Evolutionary conservation across 2,888 invertebrate genomes (phyloP), one percentile per base, ranked within the genome.

Genomic region (Chloroclystis v-ata): DNA sequence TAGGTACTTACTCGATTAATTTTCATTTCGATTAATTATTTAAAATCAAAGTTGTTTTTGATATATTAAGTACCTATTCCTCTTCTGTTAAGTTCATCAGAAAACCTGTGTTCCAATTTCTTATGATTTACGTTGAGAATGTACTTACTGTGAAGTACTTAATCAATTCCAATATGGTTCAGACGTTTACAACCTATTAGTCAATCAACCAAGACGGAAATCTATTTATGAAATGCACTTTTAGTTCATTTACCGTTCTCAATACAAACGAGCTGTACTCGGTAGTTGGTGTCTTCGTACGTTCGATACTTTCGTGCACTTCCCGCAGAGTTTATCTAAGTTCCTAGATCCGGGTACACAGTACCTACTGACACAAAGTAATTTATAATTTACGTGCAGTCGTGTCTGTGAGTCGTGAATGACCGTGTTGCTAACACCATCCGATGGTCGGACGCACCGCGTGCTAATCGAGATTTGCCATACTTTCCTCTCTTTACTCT

Each of bases 391-490:
- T 59, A 54, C 60, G 63, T 52, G 50, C 40, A 51, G 54, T 61
- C 59, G 59, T 59, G 60, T 43, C 42, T 37, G 28, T 20, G 3
- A 59, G 51, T 52, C 50, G 49, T 51, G 53, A 62, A 57, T 60
- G 59, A 57, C 61, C 61, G 63, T 62, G 62, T 63, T 52, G 60
- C 59, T 59, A 63, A 67, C 63, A 67, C 60, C 66, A 61, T 61
- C 60, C 58, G 66, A 62, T 54, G 57, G 52, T 56, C 57, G 51
- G 63, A 63, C 54, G 59, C 61, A 61, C 61, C 32, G 44, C 44
- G 49, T 58, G 59, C 54, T 67, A 69, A 76, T 72, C 64, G 66
- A 64, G 57, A 81, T 82, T 81, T 68, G 80, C 76, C 75, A 79
- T 73, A 78, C 75, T 78, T 79, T 81, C 72, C 70, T 67, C 56